Evolutionary conservation across 2,797 vertebrate genomes (phyloP).

Genomic region (Anguilla anguilla): DNA sequence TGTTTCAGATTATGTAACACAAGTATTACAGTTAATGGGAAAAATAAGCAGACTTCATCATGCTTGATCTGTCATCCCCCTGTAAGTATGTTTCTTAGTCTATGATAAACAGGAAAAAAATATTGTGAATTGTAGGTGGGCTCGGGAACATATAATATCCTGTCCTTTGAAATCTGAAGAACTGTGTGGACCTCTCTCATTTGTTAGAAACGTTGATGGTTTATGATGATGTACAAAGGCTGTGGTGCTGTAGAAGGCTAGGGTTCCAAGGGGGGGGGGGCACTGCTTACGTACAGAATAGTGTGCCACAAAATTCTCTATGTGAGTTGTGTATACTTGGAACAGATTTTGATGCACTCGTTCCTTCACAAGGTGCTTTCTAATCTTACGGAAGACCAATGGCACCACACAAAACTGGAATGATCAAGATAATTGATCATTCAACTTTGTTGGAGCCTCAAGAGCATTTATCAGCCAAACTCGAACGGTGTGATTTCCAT

Average conservation of each 20-base stretch:
- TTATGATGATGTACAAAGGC: constrained; percentile 35
- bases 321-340: constrained; percentile 21
- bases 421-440: neutral
- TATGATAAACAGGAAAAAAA: constrained; percentile 9
- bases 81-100: constrained; percentile 17
- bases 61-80: neutral
- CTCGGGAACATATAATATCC: constrained; percentile 26
- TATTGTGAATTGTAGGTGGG: constrained; percentile 28
- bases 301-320: constrained; percentile 6
- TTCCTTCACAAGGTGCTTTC: constrained; percentile 40
- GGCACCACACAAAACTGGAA: neutral
- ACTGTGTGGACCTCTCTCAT: constrained; percentile 24
- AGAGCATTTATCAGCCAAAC: neutral
- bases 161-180: constrained; percentile 22
- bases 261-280: constrained; percentile 28
- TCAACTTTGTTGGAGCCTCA: neutral
- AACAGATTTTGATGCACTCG: neutral
- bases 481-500: neutral
- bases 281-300: neutral
- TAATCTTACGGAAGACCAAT: constrained; percentile 71
- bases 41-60: neutral
- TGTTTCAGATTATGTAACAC: neutral
- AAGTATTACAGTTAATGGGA: neutral
- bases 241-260: constrained; percentile 28
- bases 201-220: constrained; percentile 37